Base-by-base conservation (phyloP, 2,888 invertebrate genomes). In the Endotricha flammealis region DNA sequence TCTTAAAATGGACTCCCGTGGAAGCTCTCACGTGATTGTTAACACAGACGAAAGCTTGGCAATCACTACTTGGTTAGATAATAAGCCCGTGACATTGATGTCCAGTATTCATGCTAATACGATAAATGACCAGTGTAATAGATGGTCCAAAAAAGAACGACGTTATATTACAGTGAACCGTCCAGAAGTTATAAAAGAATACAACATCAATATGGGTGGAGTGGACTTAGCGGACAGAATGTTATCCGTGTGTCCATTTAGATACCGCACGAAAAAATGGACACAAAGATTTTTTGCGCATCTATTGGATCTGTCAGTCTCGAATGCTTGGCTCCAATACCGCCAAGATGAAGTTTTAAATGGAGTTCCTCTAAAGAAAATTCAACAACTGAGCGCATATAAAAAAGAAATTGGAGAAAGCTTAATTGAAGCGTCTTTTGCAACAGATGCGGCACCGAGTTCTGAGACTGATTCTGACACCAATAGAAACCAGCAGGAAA, bases 41-140 rank as follows among this genome's bases (percentile, higher is more conserved):
- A 31, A 32, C 11, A 7, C 14, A 9, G 37, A 36, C 27, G 33
- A 23, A 7, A 16, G 27, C 1, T 1, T 46, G 1, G 46, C 43
- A 4, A 1, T 47, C 1, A 50, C 45, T 5, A 45, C 25, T 11
- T 48, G 47, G 46, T 23, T 34, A 12, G 46, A 51, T 14, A 48
- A 41, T 20, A 44, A 48, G 27, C 3, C 24, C 5, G 24, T 7
- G 10, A 12, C 12, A 9, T n/a, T 35, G 20, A 4, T 35, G 3
- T 35, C 35, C 8, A 23, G 23, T 4, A 13, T 29, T 6, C n/a
- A 35, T 3, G 35, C 22, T 1, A 4, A 12, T 20, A 8, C 22
- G 22, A 11, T 20, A 6, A 23, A 6, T n/a, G 35, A 35, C 13
- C 5, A 13, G 4, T 35, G 39, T 13, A 10, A 12, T 16, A 17